phyloP scores from a whole-genome alignment of 2,888 invertebrate species.

The Electrophaes corylata region DNA sequence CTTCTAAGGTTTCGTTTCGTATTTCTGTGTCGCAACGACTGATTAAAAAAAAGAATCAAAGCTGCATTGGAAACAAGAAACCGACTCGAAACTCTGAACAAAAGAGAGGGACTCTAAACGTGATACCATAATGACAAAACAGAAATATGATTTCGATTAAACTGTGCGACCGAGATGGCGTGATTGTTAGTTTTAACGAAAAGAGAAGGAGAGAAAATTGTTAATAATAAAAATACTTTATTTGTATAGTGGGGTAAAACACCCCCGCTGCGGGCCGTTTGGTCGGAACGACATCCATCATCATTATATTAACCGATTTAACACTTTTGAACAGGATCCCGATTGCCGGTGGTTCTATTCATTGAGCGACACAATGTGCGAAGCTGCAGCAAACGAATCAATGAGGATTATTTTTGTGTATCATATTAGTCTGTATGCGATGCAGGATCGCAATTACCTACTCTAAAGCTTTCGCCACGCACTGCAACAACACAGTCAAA shows the following conservation, averaged over 20 bases:
- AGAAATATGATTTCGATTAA: conserved; percentile 85
- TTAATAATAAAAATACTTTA: conserved; percentile 84
- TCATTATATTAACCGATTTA: conserved; percentile 84
- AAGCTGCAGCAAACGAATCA: conserved; percentile 41
- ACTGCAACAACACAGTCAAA: too few relatives aligned
- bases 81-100: conserved; percentile 76
- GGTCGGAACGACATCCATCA: conserved; percentile 81
- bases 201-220: conserved; percentile 68
- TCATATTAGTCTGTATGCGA: conserved; percentile 34
- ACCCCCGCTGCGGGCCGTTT: conserved; percentile 84
- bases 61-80: conserved; percentile 80
- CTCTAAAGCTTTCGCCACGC: not conserved
- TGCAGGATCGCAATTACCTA: conserved; percentile 34
- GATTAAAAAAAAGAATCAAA: conserved; percentile 69
- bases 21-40: conserved; percentile 65
- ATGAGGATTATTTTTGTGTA: conserved; percentile 42
- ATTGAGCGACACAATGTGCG: conserved; percentile 46
- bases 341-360: conserved; percentile 63
- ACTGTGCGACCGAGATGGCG: conserved; percentile 66
- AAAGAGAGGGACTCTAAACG: conserved; percentile 81
- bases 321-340: conserved; percentile 83
- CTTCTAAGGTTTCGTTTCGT: conserved; percentile 58
- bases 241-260: conserved; percentile 83
- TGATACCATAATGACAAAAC: conserved; percentile 84
- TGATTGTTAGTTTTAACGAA: conserved; percentile 55